phyloP scores from a whole-genome alignment of 2,113 vertebrate species.

The Antennarius striatus region DNA sequence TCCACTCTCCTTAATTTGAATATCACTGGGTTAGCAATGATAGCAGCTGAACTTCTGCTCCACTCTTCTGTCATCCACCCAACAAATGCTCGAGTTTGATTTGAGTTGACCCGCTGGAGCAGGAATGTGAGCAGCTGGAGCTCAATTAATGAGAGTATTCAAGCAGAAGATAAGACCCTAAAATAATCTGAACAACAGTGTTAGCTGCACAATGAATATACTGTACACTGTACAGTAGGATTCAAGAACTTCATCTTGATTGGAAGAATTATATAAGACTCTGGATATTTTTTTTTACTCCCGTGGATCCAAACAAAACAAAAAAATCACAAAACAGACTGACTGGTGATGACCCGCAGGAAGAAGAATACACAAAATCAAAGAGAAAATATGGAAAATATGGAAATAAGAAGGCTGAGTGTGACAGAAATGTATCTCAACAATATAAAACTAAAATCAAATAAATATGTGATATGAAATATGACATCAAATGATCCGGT shows the following conservation, averaged over 20 bases:
- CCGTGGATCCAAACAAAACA: conserved; percentile 5
- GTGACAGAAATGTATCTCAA: neutral
- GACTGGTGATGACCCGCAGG: neutral
- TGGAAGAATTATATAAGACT: neutral
- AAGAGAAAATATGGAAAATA: neutral
- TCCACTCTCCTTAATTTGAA: neutral
- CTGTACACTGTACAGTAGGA: neutral
- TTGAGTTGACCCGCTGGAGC: conserved; percentile 35
- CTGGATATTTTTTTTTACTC: conserved; percentile 11
- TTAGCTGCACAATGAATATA: neutral
- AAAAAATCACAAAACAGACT: neutral
- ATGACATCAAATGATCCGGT: neutral
- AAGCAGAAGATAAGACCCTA: neutral
- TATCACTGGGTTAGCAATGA: neutral
- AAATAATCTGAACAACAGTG: neutral
- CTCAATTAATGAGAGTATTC: conserved; percentile 39
- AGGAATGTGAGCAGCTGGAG: conserved; percentile 46
- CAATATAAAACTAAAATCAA: too few relatives aligned
- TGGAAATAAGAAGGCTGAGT: neutral
- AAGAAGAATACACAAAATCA: neutral
- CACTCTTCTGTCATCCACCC: conserved; percentile 1
- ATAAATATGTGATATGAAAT: neutral
- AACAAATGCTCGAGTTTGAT: conserved; percentile 36
- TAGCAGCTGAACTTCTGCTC: conserved; percentile 17
- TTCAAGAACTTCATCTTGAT: too few relatives aligned